Evolutionary conservation across 2,888 invertebrate genomes (phyloP), one percentile per base, ranked within the genome.

Genomic region (Ochropleura plecta): DNA sequence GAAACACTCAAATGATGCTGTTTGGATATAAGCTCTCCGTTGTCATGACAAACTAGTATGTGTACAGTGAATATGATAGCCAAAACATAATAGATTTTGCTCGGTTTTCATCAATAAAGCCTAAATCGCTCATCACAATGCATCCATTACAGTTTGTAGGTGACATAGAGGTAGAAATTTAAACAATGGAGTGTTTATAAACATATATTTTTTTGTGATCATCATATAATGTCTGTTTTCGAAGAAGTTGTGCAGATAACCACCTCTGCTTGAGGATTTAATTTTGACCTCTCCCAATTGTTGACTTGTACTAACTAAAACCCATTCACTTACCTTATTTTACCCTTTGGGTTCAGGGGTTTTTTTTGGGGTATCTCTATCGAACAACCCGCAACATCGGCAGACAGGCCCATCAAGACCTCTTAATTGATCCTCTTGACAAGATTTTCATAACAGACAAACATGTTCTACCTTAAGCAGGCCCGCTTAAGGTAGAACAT

Each of bases 41-140:
- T 49, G 16, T 46, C 79, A 83, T 64, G 67, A 71, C 40, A 82
- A 78, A 65, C 55, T 63, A 20, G 10, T 46, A 12, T 14, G 14
- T 14, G 48, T 8, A 42, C 42, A 51, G 20, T 46, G 20, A 79
- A 83, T 73, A 79, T 83, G 80, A 83, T 81, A 57, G 40, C 18
- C 55, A 62, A 79, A 79, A 83, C 74, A 30, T 30, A 79, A 79
- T 73, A 69, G 68, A 69, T 69, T 62, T 79, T 83, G 73, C 73
- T 69, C 79, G 55, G n/a, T 68, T 83, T 73, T 64, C 63, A 70
- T 80, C 81, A 80, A 83, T 81, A 73, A 57, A 69, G 67, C 44
- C 73, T 73, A 79, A 81, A 81, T 80, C 69, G 80, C 79, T 83
- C 80, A 84, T 84, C 67, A 64, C 63, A 65, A 81, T 30, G 82